Evolutionary conservation across 2,113 vertebrate genomes (phyloP), one percentile per base, ranked within the genome.

Genomic region (Petroica traversi): DNA sequence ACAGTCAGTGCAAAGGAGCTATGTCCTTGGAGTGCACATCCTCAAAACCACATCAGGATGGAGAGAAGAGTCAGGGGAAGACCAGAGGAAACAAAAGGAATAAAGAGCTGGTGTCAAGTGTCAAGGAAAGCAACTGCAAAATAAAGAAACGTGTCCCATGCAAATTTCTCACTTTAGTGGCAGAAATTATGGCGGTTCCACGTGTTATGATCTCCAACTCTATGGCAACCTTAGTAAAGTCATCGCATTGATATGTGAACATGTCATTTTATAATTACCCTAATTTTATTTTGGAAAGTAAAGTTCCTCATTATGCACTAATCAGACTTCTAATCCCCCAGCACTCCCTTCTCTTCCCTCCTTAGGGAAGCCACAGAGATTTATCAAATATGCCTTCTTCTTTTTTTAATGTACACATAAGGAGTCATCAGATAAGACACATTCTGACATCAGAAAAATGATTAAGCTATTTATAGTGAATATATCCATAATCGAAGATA

Each of bases 211-310:
- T 62, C 57, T 94, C 49, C 41, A 76, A 77, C 52, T 75, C 74
- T 91, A 93, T 75, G 74, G 74, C 62, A 93, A 78, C 74, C 84
- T 89, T 76, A 48, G 31, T 93, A 83, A 95, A 80, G 46, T 82
- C 31, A 52, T 68, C 62, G 72, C 45, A 75, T 36, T 41, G 59
- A 81, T 66, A 81, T 61, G 49, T 75, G 77, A 96, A 62, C 22
- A 19, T 55, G 46, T 41, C 29, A 74, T 40, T 90, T 71, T 77
- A 72, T 76, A 97, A 97, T 95, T 92, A 87, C 34, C 59, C 63
- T 92, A 63, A 90, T 89, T 95, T 95, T 88, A 92, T 93, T 93
- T 82, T 85, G 61, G 58, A 89, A 92, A 85, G 67, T 85, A 89
- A 92, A 94, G 66, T 92, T 96, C 67, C 45, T 95, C 82, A 95